Conservation (phyloP, 2,888 invertebrate genomes). For the Pseudanteris insignis region DNA sequence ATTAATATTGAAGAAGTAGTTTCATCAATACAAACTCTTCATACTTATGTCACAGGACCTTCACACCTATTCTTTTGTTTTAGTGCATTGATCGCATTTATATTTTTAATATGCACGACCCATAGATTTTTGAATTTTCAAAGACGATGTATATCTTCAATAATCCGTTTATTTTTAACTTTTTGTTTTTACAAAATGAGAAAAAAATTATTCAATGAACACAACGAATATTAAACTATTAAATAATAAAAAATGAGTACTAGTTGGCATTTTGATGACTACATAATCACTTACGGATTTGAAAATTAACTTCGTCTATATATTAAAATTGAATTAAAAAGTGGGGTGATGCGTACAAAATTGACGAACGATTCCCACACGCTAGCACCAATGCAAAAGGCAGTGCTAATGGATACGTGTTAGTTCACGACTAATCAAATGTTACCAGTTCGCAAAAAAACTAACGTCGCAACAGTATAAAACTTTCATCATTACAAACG, state of each 20-base stretch:
- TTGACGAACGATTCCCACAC: slow-evolving; percentile 28
- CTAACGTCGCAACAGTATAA: slow-evolving; percentile 50
- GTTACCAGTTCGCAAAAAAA: slow-evolving; percentile 37
- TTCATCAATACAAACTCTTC: slow-evolving; percentile 17
- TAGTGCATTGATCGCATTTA: too few relatives aligned
- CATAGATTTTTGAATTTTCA: too few relatives aligned
- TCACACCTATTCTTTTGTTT: slow-evolving; percentile 24
- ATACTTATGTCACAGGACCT: slow-evolving; percentile 31
- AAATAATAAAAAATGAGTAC: too few relatives aligned
- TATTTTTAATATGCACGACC: too few relatives aligned
- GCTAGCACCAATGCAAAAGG: slow-evolving; percentile 36
- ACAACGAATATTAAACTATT: too few relatives aligned
- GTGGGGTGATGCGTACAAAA: slow-evolving; percentile 11
- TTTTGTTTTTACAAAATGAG: too few relatives aligned
- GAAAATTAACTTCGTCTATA: slow-evolving; percentile 4
- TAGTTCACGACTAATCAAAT: slow-evolving; percentile 20
- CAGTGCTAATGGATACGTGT: slow-evolving; percentile 29
- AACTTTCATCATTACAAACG: slow-evolving; percentile 56
- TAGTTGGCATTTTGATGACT: background rate
- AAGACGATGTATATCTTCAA: too few relatives aligned
- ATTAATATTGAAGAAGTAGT: slow-evolving; percentile 45
- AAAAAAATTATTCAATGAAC: too few relatives aligned
- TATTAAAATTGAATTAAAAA: background rate
- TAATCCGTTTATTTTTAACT: too few relatives aligned
- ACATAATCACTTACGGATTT: background rate